A percentile compares a stretch with the other conserved stretches of the same genome.
phyloP scores from a whole-genome alignment of 1,140 invertebrate species.

The Trichogramma pretiosum region DNA sequence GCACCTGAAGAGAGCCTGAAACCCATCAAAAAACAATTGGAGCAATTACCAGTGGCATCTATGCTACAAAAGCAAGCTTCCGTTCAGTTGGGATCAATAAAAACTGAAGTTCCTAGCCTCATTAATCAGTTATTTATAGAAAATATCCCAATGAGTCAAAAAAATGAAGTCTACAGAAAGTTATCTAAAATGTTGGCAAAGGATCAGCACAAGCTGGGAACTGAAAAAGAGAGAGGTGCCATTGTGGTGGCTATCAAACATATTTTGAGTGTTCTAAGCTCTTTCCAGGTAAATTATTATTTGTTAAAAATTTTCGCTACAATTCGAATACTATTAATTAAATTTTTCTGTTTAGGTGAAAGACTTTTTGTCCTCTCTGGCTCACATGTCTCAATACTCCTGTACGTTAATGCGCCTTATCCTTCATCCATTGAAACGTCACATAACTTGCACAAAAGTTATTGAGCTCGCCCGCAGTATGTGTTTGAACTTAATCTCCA shows the following conservation, averaged over 20 bases:
- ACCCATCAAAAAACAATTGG: constrained; percentile 31
- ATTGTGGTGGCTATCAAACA: constrained; percentile 40
- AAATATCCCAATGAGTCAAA: constrained; percentile 34
- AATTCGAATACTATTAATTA: no score
- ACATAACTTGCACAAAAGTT: constrained; percentile 29
- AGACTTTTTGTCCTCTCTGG: constrained; percentile 37
- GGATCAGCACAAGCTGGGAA: constrained; percentile 35
- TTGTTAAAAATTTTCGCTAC: background rate
- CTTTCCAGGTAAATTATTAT: constrained; percentile 34
- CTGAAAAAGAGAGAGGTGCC: constrained; percentile 36
- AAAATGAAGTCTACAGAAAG: constrained; percentile 36
- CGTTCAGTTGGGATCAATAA: constrained; percentile 31
- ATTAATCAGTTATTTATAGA: constrained; percentile 43
- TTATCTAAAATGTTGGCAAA: constrained; percentile 39
- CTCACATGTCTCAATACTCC: constrained; percentile 40
- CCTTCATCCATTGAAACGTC: constrained; percentile 36
- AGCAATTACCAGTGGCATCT: constrained; percentile 27
- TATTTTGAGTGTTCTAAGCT: constrained; percentile 40
- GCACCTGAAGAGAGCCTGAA: constrained; percentile 37
- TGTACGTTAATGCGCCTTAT: constrained; percentile 42
- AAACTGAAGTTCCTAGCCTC: constrained; percentile 39
- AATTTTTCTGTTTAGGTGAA: constrained; percentile 30
- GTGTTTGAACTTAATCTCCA: constrained; percentile 37
- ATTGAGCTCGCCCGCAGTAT: constrained; percentile 35
- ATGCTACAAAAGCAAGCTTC: constrained; percentile 35